Base-by-base conservation (phyloP, 2,113 vertebrate genomes). In the Gymnorhina tibicen region DNA sequence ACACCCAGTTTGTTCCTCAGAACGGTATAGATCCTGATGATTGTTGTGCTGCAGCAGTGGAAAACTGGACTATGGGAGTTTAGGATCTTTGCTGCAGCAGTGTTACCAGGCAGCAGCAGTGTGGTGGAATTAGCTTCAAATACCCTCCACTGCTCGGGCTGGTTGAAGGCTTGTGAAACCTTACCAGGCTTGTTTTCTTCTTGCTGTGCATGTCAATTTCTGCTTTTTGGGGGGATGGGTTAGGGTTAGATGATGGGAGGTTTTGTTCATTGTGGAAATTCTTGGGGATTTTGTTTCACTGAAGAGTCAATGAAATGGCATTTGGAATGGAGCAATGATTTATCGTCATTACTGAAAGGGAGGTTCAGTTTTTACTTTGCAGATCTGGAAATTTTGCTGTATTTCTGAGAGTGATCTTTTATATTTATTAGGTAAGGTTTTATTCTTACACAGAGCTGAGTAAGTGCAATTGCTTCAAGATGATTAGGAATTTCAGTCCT, bases 191-290 rank as follows among this genome's bases (percentile, higher is more conserved):
- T 76, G 8, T 42, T 83, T 86, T 35, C 16, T 35, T 5, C 26
- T 79, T 76, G 19, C 33, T 56, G 27, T 21, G 16, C 4, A 4
- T 23, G 21, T 69, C 1, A 69, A 62, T 11, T 21, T 69, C 12
- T 33, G 13, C 10, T 50, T 64, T 76, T 5, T 10, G 18, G 6
- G 10, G 8, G 5, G 1, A 2, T 1, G 6, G 2, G 1, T 46
- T 46, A 14, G 41, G 41, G n/a, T 47, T 35, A 47, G 53, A 50
- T 9, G 2, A 47, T 5, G 33, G 8, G 22, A 75, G 3, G 3
- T 19, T 86, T 76, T 84, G 14, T 68, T 56, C 2, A 5, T 1
- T 42, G 5, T 9, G n/a, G 59, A 52, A 68, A 4, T 60, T 81
- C 27, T 58, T 35, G 24, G 6, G 8, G 15, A 7, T 67, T 82